Evolutionary conservation across 2,888 invertebrate species (phyloP).

Genomic region (Ectobius pallidus): DNA sequence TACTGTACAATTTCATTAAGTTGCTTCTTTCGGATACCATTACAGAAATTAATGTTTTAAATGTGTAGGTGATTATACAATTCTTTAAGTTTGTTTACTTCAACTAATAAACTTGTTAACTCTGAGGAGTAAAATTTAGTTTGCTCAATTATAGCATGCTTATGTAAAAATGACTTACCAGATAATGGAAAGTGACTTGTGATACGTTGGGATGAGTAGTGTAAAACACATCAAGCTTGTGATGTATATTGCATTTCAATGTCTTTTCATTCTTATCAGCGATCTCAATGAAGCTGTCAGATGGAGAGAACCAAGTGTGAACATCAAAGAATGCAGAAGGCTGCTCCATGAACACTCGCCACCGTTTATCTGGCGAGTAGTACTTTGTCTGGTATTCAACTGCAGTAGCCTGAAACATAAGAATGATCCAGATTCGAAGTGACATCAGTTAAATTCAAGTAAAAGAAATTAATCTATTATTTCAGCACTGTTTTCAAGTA

Average conservation of each 20-base stretch:
- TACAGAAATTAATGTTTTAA: too few species aligned
- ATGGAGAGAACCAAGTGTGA: conserved; percentile 53
- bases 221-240: conserved; percentile 52
- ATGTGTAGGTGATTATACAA: too few species aligned
- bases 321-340: conserved; percentile 53
- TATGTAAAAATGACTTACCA: conserved; percentile 38
- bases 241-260: conserved; percentile 50
- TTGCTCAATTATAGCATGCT: too few species aligned
- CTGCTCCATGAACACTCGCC: conserved; percentile 54
- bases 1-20: too few species aligned
- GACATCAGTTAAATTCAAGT: too few species aligned
- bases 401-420: conserved; percentile 49
- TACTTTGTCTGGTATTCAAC: conserved; percentile 54
- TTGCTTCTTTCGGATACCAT: too few species aligned
- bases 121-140: too few species aligned
- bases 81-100: too few species aligned
- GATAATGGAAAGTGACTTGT: conserved; percentile 40
- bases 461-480: too few species aligned
- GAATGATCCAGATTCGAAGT: too few species aligned
- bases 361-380: conserved; percentile 54
- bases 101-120: too few species aligned
- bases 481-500: too few species aligned
- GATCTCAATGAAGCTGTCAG: conserved; percentile 51
- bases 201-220: conserved; percentile 44
- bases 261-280: conserved; percentile 47